phyloP scores from a whole-genome alignment of 2,113 vertebrate genomes.

The Sarotherodon lohbergeri region DNA sequence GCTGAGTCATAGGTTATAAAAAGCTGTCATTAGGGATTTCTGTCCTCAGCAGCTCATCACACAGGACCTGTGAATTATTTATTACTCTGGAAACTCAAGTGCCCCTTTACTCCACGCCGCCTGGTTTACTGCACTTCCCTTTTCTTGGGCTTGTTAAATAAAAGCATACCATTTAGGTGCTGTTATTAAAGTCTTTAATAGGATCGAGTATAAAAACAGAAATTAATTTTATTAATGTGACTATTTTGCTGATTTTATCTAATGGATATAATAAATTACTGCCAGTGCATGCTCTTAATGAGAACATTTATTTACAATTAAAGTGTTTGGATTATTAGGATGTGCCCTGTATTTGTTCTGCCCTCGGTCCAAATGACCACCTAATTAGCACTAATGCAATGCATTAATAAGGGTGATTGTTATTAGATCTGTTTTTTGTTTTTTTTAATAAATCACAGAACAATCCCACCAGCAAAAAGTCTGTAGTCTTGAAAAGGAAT shows the following conservation, averaged over 20 bases:
- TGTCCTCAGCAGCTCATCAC: conserved; percentile 74
- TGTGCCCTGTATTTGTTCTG: conserved; percentile 45
- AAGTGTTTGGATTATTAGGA: conserved; percentile 52
- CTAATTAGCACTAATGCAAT: conserved; percentile 34
- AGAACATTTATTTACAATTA: conserved; percentile 39
- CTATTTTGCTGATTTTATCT: not conserved
- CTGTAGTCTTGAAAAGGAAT: not conserved
- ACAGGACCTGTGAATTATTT: conserved; percentile 74
- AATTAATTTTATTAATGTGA: conserved; percentile 38
- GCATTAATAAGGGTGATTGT: conserved; percentile 10
- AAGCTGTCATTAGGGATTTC: conserved; percentile 77
- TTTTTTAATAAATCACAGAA: not conserved
- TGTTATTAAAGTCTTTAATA: conserved; percentile 33
- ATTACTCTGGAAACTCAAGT: conserved; percentile 72
- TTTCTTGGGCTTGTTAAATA: conserved; percentile 61
- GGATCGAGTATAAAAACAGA: conserved; percentile 18
- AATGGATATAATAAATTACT: conserved; percentile 29
- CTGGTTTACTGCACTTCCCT: conserved; percentile 62
- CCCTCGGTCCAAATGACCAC: conserved; percentile 43
- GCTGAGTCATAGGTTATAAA: conserved; percentile 79
- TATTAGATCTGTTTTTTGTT: not conserved
- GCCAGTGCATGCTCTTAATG: conserved; percentile 18
- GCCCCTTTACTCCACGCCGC: conserved; percentile 59
- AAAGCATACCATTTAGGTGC: conserved; percentile 33
- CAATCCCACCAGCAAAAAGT: not conserved